Base-by-base conservation (phyloP, 2,113 vertebrate species). In the Apeltes quadracus region DNA sequence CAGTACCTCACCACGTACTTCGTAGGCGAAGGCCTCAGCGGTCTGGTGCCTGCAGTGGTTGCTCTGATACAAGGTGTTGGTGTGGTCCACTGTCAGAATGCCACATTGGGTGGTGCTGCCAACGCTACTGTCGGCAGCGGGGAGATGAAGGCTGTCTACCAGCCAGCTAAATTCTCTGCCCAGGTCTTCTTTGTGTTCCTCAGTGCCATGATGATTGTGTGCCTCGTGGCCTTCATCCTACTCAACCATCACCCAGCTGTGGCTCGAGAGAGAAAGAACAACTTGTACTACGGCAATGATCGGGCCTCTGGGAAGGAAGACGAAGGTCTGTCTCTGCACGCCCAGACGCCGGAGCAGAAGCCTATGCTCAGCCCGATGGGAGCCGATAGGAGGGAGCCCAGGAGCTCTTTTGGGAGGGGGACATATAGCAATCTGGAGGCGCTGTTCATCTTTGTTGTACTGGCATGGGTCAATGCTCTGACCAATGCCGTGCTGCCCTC, bases 401-500 rank as follows among this genome's bases (percentile, higher is more conserved):
- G 43, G 34, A 90, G 90, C 80, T 71, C 75, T 38, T 93, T 93
- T 55, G 86, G 92, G 14, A 87, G 32, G 16, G 87, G 92, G 2
- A 89, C 78, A 0, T 93, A 92, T 78, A 92, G 84, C 32, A 70
- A 18, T 46, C 18, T 57, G 0, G 87, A 95, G 73, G 69, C 90
- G 85, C 36, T 85, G 48, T 94, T 91, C 64, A 91, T 96, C 78
- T 96, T 95, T 78, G 59, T 91, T 3, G 80, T 94, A 18, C 83
- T 96, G 61, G 94, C 91, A 11, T 96, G 95, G 95, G 94, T 93
- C 53, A 96, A 95, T 23, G 93, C 92, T 22, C 85, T 96, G 85
- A 96, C 94, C 78, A 95, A 96, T 6, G 94, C 92, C 1, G 93
- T 95, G 50, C 90, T 96, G 48, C 95, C 95, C 1, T 92, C 95